Percentiles rank a stretch among this genome's conserved stretches.
These are phyloP conservation scores for Neodiprion fabricii DNA, from an alignment of 1,140 invertebrate species.

Conservation along the genomic window DNA sequence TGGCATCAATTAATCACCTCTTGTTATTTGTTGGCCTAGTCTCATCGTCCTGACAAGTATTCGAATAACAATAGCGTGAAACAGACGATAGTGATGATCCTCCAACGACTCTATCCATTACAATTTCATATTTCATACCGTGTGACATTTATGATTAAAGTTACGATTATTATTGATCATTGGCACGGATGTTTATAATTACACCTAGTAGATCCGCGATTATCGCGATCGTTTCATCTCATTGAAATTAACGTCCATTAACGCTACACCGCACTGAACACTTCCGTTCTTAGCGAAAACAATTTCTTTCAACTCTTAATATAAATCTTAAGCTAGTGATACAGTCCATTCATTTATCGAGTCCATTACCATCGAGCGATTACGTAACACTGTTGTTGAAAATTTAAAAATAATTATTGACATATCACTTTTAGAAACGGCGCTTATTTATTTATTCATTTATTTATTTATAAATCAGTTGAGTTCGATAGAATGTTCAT, in stretches of 20 bases:
- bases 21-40: too few species aligned
- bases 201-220: neutral
- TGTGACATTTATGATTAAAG: neutral
- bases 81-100: too few species aligned
- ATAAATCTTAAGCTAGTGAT: conserved; percentile 3
- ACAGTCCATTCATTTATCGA: neutral
- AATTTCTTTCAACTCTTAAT: neutral
- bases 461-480: neutral
- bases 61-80: too few species aligned
- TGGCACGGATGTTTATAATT: neutral
- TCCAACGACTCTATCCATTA: too few species aligned
- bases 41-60: too few species aligned
- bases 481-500: neutral
- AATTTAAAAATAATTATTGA: conserved; percentile 6
- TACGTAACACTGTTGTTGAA: neutral
- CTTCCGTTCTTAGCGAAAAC: too few species aligned
- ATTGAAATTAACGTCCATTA: neutral
- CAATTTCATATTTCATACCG: neutral
- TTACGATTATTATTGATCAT: neutral
- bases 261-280: too few species aligned
- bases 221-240: neutral
- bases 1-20: too few species aligned
- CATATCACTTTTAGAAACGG: conserved; percentile 4
- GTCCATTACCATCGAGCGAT: neutral
- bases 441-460: neutral